phyloP scores from a whole-genome alignment of 1,140 invertebrate species.

The Pseudomyrmex flavicornis region DNA sequence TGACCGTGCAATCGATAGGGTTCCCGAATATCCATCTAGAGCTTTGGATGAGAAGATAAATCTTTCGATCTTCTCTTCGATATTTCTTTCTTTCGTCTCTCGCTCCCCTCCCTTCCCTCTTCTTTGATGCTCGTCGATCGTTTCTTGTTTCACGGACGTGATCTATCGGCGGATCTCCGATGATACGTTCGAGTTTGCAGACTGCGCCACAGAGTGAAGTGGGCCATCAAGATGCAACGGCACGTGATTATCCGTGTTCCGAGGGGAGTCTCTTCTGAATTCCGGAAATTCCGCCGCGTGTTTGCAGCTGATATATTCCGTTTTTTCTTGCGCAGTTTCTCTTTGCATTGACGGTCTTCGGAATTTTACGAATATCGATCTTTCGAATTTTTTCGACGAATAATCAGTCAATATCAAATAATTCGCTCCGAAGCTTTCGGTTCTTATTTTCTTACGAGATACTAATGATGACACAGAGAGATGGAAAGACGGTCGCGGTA shows the following conservation, averaged over 20 bases:
- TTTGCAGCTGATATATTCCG: conserved; percentile 1
- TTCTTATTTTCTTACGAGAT: not conserved
- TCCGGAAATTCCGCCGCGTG: not conserved
- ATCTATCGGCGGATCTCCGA: conserved; percentile 69
- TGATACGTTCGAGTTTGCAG: conserved; percentile 57
- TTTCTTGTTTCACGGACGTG: conserved; percentile 59
- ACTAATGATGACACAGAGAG: not conserved
- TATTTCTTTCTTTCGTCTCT: conserved; percentile 42
- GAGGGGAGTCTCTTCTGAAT: not conserved
- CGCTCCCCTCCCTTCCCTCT: not conserved
- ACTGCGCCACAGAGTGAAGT: conserved; percentile 50
- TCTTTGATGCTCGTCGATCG: conserved; percentile 46
- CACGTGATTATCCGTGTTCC: conserved; percentile 65
- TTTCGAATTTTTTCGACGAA: not conserved
- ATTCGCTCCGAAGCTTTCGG: too few species aligned
- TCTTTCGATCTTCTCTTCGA: conserved; percentile 46
- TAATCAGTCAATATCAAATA: not conserved
- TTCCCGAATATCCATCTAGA: conserved; percentile 67
- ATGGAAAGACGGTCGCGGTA: not conserved
- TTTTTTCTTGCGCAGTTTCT: not conserved
- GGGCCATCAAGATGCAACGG: conserved; percentile 67
- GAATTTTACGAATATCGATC: not conserved
- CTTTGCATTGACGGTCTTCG: not conserved
- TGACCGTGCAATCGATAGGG: conserved; percentile 43
- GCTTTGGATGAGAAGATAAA: conserved; percentile 59